Evolutionary conservation across 2,888 invertebrate genomes (phyloP).

Genomic region (Sipha maydis): DNA sequence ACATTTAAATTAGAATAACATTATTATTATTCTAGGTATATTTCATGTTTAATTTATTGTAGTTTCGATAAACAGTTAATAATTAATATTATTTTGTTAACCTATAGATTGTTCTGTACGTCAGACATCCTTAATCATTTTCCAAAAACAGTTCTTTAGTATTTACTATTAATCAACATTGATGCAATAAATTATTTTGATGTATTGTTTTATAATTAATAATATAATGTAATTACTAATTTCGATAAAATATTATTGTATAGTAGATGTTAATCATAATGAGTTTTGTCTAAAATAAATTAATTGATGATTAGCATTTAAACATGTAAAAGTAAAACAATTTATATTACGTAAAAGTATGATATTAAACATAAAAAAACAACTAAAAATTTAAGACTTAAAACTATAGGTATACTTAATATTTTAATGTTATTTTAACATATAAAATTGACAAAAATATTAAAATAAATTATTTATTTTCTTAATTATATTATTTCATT

Average conservation of each 20-base stretch:
- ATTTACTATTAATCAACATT: not conserved
- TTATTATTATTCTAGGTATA: not conserved
- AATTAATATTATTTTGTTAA: not conserved
- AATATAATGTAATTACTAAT: not conserved
- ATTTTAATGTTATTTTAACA: too few species aligned
- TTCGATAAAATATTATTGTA: not conserved
- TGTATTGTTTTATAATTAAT: not conserved
- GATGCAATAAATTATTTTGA: not conserved
- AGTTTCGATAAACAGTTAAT: not conserved
- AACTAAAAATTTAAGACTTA: too few species aligned
- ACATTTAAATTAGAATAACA: not conserved
- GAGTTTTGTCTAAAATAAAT: not conserved
- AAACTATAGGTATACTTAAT: too few species aligned
- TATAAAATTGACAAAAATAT: too few species aligned
- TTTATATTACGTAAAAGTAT: too few species aligned
- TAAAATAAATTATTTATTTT: too few species aligned
- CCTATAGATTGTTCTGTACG: slow-evolving; percentile 8
- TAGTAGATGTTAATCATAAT: not conserved
- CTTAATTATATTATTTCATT: too few species aligned
- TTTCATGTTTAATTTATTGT: not conserved
- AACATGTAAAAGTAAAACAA: too few species aligned
- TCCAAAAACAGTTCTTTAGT: slow-evolving; percentile 5
- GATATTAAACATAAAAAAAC: too few species aligned
- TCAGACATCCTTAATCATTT: not conserved
- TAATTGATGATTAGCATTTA: too few species aligned